A percentile compares a stretch with the other conserved stretches of the same genome.
These are phyloP conservation scores for Narcine bancroftii DNA, from an alignment of 2,113 vertebrate species.

Conservation along the genomic window DNA sequence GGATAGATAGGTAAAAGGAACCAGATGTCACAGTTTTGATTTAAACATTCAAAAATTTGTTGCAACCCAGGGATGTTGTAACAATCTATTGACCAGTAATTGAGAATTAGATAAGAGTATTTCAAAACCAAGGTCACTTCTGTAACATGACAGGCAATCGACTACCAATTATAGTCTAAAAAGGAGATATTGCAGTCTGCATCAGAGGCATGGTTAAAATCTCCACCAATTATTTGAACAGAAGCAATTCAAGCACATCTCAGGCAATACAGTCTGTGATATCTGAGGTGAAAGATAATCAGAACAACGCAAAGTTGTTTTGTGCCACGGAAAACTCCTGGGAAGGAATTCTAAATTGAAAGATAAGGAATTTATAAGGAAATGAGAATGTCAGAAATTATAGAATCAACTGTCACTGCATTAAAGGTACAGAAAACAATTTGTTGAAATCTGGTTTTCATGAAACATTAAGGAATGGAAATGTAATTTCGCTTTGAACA, in stretches of 20 bases:
- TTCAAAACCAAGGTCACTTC: slow-evolving; percentile 14
- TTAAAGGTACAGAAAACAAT: not conserved
- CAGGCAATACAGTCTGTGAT: slow-evolving; percentile 12
- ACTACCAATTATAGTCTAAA: not conserved
- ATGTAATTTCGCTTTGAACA: not conserved
- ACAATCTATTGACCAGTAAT: slow-evolving; percentile 1
- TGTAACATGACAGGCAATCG: not conserved
- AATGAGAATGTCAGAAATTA: not conserved
- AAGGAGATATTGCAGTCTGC: not conserved
- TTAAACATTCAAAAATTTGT: not conserved
- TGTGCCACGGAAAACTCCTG: not conserved
- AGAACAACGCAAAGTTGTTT: slow-evolving; percentile 6
- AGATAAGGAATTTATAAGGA: not conserved
- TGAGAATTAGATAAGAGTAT: not conserved
- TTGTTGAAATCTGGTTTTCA: too few relatives aligned
- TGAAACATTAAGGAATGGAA: not conserved
- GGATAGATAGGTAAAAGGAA: not conserved
- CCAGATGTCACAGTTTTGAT: not conserved
- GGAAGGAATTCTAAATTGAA: slow-evolving; percentile 3
- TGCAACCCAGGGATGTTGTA: not conserved
- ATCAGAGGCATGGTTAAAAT: not conserved
- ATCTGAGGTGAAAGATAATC: slow-evolving; percentile 12
- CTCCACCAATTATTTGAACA: not conserved
- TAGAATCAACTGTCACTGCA: not conserved
- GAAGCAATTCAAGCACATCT: not conserved